phyloP scores from a whole-genome alignment of 2,113 vertebrate genomes.

The Arothron firmamentum region DNA sequence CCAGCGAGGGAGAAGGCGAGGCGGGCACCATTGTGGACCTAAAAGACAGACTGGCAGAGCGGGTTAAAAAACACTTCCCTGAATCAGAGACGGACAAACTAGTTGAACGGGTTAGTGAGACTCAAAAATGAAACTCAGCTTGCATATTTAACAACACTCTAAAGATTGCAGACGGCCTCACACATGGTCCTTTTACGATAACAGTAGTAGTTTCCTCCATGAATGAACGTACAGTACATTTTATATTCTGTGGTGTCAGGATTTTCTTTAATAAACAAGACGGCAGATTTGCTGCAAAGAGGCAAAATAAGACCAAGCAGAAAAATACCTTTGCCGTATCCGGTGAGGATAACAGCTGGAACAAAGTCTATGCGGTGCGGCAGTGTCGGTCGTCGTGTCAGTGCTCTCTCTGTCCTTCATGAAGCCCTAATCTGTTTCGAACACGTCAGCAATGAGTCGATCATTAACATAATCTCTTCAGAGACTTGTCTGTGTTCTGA shows the following conservation, averaged over 20 bases:
- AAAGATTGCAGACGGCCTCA: too few species aligned
- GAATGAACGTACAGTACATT: too few species aligned
- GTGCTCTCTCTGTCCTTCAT: too few species aligned
- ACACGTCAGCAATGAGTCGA: neutral
- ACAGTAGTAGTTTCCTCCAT: neutral
- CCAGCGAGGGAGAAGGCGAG: slow-evolving; percentile 52
- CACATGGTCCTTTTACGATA: too few species aligned
- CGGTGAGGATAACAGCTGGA: too few species aligned
- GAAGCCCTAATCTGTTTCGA: neutral
- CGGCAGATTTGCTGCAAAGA: neutral
- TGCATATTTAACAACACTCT: neutral
- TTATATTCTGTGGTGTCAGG: too few species aligned
- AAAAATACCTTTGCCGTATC: neutral
- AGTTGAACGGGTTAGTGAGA: slow-evolving; percentile 66
- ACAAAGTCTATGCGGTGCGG: too few species aligned
- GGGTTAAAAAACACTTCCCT: slow-evolving; percentile 71
- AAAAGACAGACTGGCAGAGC: slow-evolving; percentile 64
- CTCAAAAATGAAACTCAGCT: neutral
- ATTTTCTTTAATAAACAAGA: neutral
- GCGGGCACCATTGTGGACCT: slow-evolving; percentile 39
- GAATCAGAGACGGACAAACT: slow-evolving; percentile 64
- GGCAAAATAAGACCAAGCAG: neutral
- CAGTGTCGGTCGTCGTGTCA: too few species aligned
- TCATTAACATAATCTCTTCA: neutral
- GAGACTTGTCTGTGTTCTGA: neutral